Base-by-base conservation (phyloP, 2,888 invertebrate genomes). In the Catocala nupta region DNA sequence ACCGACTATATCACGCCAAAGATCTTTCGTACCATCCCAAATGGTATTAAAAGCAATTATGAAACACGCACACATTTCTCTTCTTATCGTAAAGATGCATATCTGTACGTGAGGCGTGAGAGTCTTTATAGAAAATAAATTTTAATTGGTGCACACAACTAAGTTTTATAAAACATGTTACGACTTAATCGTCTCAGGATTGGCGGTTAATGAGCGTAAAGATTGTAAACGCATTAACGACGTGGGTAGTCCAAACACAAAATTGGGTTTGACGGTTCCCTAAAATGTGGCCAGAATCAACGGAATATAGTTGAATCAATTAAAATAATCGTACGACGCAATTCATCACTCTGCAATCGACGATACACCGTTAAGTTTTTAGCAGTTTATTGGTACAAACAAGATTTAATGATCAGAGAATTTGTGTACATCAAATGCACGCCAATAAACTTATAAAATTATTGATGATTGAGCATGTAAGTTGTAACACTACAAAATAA, bases 161-260 rank as follows among this genome's bases (percentile, higher is more conserved):
- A 77, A 83, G 81, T 86, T 87, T 89, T 86, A 87, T 86, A 88
- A 89, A 88, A 89, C 85, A 87, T 81, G 87, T 90, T 90, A 90
- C 88, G 89, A 88, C 90, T 92, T 92, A 92, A 93, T 92, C 87
- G 89, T 83, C 79, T 77, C 75, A 81, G 86, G 86, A 91, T 90
- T 90, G 89, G 84, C 86, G 85, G 88, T 90, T 91, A 92, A 93
- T 92, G 91, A 91, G 91, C 92, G 91, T 88, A 90, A 92, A 92
- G 90, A 86, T 89, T 85, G 87, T 90, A 89, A 89, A 88, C 77
- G 82, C 80, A 89, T 88, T 86, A 86, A 85, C 90, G 69, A 83
- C 90, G 89, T 89, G 90, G 90, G 90, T 83, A 90, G 91, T 90
- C 89, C 62, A 60, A 71, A 67, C 55, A 47, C 5, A 70, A 70